Conservation (phyloP, 2,113 vertebrate genomes). For the Elachura formosa region DNA sequence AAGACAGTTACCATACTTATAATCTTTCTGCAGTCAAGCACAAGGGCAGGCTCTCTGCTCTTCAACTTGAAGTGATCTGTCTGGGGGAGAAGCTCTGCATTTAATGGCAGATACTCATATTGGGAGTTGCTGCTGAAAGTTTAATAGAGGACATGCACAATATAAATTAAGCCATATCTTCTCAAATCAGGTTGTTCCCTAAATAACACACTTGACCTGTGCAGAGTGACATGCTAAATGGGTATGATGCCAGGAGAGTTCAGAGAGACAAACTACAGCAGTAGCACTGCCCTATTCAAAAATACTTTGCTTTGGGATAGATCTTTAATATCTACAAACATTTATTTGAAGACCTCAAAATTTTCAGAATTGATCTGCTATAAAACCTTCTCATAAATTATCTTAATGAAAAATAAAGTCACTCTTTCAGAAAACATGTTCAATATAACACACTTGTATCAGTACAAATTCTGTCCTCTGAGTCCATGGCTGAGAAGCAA, state of each 20-base stretch:
- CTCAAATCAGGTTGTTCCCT: background rate
- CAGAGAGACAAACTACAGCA: background rate
- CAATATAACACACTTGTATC: background rate
- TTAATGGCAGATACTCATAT: background rate
- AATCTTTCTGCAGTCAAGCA: background rate
- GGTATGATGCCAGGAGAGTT: background rate
- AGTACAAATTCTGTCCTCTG: background rate
- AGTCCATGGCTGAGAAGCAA: background rate
- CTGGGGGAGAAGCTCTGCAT: background rate
- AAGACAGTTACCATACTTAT: background rate
- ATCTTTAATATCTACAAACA: background rate
- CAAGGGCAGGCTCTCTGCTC: background rate
- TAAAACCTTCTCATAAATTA: slow-evolving; percentile 51
- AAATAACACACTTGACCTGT: background rate
- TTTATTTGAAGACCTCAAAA: background rate
- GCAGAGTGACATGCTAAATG: background rate
- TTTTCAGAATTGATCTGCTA: background rate
- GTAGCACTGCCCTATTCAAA: background rate
- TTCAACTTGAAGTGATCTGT: background rate
- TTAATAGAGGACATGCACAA: accelerated
- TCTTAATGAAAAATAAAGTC: slow-evolving; percentile 52
- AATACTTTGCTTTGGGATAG: background rate
- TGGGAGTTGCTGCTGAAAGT: background rate
- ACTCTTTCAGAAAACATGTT: background rate
- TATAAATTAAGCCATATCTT: background rate